A percentile compares a stretch with the other conserved stretches of the same genome.
These are phyloP conservation scores for Mastomys coucha DNA, from an alignment of 2,113 vertebrate genomes.

Conservation along the genomic window DNA sequence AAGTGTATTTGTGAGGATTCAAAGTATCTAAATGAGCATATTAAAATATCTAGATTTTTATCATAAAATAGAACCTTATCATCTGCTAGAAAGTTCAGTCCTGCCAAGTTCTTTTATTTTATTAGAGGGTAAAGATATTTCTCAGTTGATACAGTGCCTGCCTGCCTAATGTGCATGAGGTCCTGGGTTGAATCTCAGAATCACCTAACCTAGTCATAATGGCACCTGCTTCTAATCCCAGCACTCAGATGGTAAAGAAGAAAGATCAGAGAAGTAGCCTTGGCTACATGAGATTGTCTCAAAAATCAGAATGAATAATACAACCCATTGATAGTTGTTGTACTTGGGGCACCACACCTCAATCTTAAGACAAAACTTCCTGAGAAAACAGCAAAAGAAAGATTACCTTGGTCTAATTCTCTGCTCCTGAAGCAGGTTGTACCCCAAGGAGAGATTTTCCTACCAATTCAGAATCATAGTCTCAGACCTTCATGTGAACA, in stretches of 20 bases:
- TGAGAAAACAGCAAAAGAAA: neutral
- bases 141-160: no score
- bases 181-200: neutral
- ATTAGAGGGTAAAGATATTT: neutral
- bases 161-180: neutral
- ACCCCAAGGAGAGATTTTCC: neutral
- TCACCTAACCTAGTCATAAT: no score
- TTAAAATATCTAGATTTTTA: conserved; percentile 35
- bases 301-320: neutral
- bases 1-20: conserved; percentile 16
- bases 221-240: neutral
- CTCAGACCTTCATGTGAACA: neutral
- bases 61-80: neutral
- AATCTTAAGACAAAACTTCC: neutral
- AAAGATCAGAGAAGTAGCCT: neutral
- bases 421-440: neutral
- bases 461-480: no score
- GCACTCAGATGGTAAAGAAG: neutral
- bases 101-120: neutral
- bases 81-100: conserved; percentile 19
- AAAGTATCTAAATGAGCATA: conserved; percentile 19
- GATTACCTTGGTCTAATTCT: neutral
- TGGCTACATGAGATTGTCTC: neutral
- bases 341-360: neutral
- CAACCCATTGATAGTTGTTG: neutral